Evolutionary conservation across 2,888 invertebrate genomes (phyloP), one percentile per base, ranked within the genome.

Genomic region (Ophonus ardosiacus): DNA sequence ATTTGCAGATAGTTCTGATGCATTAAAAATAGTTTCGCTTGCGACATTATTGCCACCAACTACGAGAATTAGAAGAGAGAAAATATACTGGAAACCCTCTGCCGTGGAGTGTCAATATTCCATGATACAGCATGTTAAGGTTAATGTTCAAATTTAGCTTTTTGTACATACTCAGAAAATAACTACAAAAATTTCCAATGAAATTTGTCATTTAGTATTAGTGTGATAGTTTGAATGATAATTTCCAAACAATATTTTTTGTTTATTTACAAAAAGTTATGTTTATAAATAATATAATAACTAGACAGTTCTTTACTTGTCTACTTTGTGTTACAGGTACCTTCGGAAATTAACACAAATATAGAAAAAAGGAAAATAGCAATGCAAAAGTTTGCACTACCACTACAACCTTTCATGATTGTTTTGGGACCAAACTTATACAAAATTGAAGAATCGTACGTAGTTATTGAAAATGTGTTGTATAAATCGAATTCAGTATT

Each of bases 11-110:
- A 57, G 56, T 17, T 86, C 71, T 85, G 61, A 81, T 10, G 81
- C 80, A 0, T 18, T 80, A 13, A 82, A 86, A 74, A 31, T 85
- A 8, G 17, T 61, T 3, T 24, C 83, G 21, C 38, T 86, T 17
- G 31, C 86, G 10, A 79, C 85, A 18, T n/a, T 79, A 8, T 24
- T 85, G 6, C 86, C 86, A 8, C 85, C 84, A 21, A 83, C 82
- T 57, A 40, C 63, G 10, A 21, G 71, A 43, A 43, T 80, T 8
- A 57, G 85, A 40, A 18, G 18, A 15, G 78, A 74, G 4, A 85
- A 84, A 21, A 17, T 21, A 10, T 76, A 86, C 10, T 86, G 86
- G 81, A 85, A 86, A 40, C 86, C 83, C 5, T 85, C 83, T 7
- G 85, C 82, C 8, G 76, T 17, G 7, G 85, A 86, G 56, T 83